Conservation (phyloP, 2,113 vertebrate species). For the Hymenochirus boettgeri region DNA sequence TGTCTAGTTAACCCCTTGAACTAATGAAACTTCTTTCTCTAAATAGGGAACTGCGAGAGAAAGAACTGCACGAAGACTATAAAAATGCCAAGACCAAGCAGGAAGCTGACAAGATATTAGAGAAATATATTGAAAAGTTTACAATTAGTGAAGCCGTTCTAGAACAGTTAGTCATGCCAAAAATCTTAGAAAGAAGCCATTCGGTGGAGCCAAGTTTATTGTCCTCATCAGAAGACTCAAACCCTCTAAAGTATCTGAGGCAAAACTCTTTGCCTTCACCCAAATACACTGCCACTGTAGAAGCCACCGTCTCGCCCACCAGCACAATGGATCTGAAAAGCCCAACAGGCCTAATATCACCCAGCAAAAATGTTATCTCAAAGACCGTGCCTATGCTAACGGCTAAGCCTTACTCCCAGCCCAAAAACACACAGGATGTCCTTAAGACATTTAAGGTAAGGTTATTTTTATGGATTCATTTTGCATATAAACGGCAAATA, state of each 20-base stretch:
- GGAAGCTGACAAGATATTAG: constrained; percentile 81
- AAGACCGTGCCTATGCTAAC: constrained; percentile 81
- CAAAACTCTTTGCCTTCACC: constrained; percentile 85
- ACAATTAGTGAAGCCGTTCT: constrained; percentile 91
- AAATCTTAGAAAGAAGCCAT: constrained; percentile 87
- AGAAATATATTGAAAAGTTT: constrained; percentile 89
- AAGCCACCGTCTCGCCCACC: constrained; percentile 74
- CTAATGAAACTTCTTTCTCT: constrained; percentile 34
- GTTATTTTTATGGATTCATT: not conserved
- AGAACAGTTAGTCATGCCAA: constrained; percentile 87
- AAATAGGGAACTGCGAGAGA: constrained; percentile 83
- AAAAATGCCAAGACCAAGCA: constrained; percentile 75
- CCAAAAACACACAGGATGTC: constrained; percentile 63
- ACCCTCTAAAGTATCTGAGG: constrained; percentile 81
- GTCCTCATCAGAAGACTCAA: constrained; percentile 64
- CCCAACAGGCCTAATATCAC: constrained; percentile 60
- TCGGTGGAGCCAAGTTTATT: constrained; percentile 78
- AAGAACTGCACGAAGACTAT: constrained; percentile 81
- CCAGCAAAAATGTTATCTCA: constrained; percentile 64
- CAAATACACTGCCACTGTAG: constrained; percentile 87
- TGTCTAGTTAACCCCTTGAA: too few species aligned
- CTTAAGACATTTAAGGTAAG: constrained; percentile 81
- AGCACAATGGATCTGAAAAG: constrained; percentile 51
- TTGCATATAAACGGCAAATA: too few species aligned
- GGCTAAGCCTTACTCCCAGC: constrained; percentile 83